Conservation (phyloP, 2,888 invertebrate genomes). For the Syrphus vitripennis region DNA sequence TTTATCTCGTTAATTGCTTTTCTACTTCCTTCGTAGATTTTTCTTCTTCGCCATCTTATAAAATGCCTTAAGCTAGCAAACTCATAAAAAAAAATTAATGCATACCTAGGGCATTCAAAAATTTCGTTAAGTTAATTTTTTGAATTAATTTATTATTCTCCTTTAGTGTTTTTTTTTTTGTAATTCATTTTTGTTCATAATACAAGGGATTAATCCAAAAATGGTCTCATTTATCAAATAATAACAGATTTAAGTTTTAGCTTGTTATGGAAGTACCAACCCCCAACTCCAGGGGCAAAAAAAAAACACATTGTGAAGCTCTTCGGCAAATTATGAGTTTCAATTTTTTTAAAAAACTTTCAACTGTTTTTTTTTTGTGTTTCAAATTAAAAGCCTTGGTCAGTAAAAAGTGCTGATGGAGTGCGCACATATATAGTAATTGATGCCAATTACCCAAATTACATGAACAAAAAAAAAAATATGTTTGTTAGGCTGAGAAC, state of each 20-base stretch:
- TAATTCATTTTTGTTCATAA: background rate
- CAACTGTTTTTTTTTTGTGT: background rate
- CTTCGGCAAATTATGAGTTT: background rate
- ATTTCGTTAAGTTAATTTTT: conserved; percentile 26
- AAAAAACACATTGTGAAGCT: background rate
- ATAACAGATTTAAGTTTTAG: background rate
- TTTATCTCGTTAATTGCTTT: conserved; percentile 53
- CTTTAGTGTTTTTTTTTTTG: background rate
- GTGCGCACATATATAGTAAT: conserved; percentile 10
- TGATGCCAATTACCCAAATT: conserved; percentile 58
- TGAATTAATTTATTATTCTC: conserved; percentile 3
- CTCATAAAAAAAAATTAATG: background rate
- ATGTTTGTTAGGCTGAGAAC: background rate
- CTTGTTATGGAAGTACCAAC: background rate
- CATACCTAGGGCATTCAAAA: conserved; percentile 1
- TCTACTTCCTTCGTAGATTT: conserved; percentile 18
- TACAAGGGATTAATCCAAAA: conserved; percentile 3
- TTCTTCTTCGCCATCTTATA: background rate
- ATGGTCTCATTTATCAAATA: background rate
- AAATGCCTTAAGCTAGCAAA: background rate
- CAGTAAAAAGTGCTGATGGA: background rate
- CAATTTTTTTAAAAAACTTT: background rate
- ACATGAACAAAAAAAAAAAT: conserved; percentile 26
- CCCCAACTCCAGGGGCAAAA: background rate
- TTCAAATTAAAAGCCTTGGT: background rate